These are phyloP conservation scores for Zaprionus camerounensis DNA, from an alignment of 1,140 invertebrate species.

Conservation along the genomic window DNA sequence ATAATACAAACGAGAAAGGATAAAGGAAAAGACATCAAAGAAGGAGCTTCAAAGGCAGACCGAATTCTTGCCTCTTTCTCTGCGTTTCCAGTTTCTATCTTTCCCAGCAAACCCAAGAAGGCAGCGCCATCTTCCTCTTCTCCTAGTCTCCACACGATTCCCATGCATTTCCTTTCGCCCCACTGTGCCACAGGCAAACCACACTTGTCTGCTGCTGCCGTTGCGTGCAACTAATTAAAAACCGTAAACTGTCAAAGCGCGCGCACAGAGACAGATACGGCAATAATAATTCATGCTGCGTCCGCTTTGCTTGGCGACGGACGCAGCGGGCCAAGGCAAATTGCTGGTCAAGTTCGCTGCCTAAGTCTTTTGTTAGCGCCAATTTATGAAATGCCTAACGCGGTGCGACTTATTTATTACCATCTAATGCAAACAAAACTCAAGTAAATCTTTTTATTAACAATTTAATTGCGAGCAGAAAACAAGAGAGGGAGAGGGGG, in stretches of 20 bases:
- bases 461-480: constrained; percentile 68
- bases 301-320: not conserved
- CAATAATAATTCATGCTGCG: constrained; percentile 50
- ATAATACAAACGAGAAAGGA: too few relatives aligned
- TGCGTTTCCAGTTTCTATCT: not conserved
- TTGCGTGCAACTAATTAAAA: constrained; percentile 63
- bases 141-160: not conserved
- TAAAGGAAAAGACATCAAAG: too few relatives aligned
- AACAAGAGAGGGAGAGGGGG: not conserved
- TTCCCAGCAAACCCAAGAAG: not conserved
- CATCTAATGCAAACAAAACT: constrained; percentile 25
- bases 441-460: constrained; percentile 44
- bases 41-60: too few relatives aligned
- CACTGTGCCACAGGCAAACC: constrained; percentile 32
- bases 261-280: not conserved
- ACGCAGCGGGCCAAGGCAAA: constrained; percentile 42
- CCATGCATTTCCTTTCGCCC: not conserved
- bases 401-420: constrained; percentile 71
- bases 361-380: constrained; percentile 61
- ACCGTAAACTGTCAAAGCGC: constrained; percentile 55
- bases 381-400: constrained; percentile 73
- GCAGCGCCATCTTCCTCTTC: not conserved
- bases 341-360: constrained; percentile 63
- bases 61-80: too few relatives aligned
- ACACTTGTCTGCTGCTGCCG: constrained; percentile 25